These are phyloP conservation scores for Thereva nobilitata DNA, from an alignment of 2,888 invertebrate species.

Conservation along the genomic window DNA sequence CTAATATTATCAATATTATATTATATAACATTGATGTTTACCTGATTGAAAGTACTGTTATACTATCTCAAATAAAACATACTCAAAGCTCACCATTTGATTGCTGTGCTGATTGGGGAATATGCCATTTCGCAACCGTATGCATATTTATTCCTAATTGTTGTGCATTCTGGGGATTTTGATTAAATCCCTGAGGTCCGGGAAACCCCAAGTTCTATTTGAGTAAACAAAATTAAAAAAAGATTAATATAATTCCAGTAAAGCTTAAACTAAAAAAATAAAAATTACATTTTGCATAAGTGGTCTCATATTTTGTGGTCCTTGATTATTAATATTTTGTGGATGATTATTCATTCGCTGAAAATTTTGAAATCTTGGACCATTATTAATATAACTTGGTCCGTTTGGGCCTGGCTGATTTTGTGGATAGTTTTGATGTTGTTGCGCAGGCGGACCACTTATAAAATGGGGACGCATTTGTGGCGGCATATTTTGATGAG, in stretches of 20 bases:
- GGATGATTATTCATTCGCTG: slow-evolving; percentile 61
- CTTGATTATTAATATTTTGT: slow-evolving; percentile 56
- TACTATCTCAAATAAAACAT: background rate
- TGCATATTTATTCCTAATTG: slow-evolving; percentile 57
- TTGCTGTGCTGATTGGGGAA: slow-evolving; percentile 61
- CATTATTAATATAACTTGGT: slow-evolving; percentile 59
- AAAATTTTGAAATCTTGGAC: slow-evolving; percentile 55
- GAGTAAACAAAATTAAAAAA: slow-evolving; percentile 36
- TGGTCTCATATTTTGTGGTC: slow-evolving; percentile 47
- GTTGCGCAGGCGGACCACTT: slow-evolving; percentile 53
- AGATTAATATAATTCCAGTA: background rate
- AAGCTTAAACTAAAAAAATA: background rate
- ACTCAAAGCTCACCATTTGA: slow-evolving; percentile 56
- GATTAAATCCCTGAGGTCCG: slow-evolving; percentile 58
- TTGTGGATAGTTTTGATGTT: slow-evolving; percentile 55
- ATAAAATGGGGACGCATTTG: slow-evolving; percentile 58
- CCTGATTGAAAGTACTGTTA: no score
- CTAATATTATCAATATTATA: no score
- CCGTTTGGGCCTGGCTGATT: slow-evolving; percentile 51
- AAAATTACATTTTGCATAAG: slow-evolving; percentile 58
- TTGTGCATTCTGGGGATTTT: slow-evolving; percentile 53
- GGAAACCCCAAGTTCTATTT: slow-evolving; percentile 56
- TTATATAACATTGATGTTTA: no score
- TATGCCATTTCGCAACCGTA: slow-evolving; percentile 71
- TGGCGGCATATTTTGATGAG: slow-evolving; percentile 54